These are phyloP conservation scores for Ormyrus rosae DNA, from an alignment of 2,888 invertebrate species.

Conservation along the genomic window DNA sequence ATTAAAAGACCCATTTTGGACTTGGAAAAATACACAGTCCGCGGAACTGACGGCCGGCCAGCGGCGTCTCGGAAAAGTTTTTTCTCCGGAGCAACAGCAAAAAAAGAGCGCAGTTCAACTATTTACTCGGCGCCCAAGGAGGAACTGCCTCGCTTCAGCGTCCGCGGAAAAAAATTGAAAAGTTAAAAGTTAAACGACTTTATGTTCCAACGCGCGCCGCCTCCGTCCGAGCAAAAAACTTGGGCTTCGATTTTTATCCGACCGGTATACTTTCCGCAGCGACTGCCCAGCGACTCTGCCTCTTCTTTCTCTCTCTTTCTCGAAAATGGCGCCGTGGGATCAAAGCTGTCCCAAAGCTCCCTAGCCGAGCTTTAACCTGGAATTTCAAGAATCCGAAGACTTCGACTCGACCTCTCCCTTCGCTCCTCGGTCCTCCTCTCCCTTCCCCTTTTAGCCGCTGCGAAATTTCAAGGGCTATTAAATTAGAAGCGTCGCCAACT, in stretches of 20 bases:
- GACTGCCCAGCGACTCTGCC: too few species aligned
- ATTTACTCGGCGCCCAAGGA: too few species aligned
- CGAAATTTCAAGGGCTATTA: conserved; percentile 41
- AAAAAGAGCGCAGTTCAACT: neutral
- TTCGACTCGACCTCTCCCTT: neutral
- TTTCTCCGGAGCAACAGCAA: neutral
- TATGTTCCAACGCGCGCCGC: neutral
- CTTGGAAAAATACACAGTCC: neutral
- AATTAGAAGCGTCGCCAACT: conserved; percentile 26
- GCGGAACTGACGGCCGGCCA: neutral
- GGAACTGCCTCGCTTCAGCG: too few species aligned
- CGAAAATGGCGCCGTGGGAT: conserved; percentile 29
- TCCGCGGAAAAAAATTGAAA: conserved; percentile 15
- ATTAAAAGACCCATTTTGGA: too few species aligned
- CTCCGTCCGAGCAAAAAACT: conserved; percentile 8
- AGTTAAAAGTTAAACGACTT: conserved; percentile 43
- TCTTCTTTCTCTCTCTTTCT: neutral
- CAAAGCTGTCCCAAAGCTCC: conserved; percentile 21
- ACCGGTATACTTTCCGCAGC: neutral
- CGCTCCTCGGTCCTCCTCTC: neutral
- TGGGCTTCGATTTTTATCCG: conserved; percentile 25
- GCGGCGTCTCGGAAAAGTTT: neutral
- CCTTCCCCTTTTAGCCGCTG: neutral
- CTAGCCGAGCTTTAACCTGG: neutral
- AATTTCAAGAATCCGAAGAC: conserved; percentile 18